phyloP scores from a whole-genome alignment of 2,888 invertebrate species.

The Dexiosoma caninum region DNA sequence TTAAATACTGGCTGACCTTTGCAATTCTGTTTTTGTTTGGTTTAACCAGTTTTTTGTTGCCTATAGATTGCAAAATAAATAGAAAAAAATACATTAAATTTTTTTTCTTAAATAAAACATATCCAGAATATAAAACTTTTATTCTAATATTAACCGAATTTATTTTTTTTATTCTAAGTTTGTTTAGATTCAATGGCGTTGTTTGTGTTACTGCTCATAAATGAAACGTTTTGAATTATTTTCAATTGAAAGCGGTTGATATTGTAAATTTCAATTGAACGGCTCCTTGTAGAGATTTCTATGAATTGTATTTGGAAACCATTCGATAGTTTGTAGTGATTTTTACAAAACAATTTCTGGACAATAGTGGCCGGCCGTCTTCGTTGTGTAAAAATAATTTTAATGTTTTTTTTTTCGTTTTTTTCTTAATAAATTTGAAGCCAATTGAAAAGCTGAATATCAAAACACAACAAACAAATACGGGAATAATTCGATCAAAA shows the following conservation, averaged over 20 bases:
- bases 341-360: no score
- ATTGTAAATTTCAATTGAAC: not conserved
- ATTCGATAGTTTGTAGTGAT: no score
- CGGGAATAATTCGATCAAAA: no score
- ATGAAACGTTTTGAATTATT: not conserved
- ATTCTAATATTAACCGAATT: no score
- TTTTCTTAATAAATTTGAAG: not conserved
- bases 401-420: not conserved
- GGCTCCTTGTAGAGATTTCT: not conserved
- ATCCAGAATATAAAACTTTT: not conserved
- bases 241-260: not conserved
- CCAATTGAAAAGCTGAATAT: not conserved
- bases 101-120: not conserved
- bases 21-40: not conserved
- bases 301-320: no score
- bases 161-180: not conserved
- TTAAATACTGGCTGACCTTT: not conserved
- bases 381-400: not conserved
- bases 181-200: not conserved
- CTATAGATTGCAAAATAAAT: conserved; percentile 2
- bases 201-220: not conserved
- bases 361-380: not conserved
- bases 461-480: no score
- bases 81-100: not conserved
- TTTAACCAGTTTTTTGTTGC: conserved; percentile 47